Evolutionary conservation across 2,113 vertebrate genomes (phyloP), one percentile per base, ranked within the genome.

Genomic region (Pelodiscus sinensis): DNA sequence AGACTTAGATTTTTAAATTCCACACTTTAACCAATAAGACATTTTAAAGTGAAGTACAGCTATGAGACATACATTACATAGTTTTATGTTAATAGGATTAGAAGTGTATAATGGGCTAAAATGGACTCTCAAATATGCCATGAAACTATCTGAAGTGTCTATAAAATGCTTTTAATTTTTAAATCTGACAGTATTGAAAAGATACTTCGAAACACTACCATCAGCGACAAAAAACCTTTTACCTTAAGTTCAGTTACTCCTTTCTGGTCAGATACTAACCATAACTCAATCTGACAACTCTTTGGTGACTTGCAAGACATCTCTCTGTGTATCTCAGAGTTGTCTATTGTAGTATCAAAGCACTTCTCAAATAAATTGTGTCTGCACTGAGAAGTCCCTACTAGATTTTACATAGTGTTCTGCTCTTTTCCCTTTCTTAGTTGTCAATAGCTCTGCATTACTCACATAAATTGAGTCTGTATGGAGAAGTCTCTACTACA

Each of bases 131-230:
- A 85, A 31, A 5, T 94, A 25, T 79, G 82, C 50, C 82, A 85
- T 75, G 50, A 31, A 14, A 85, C 38, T 65, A 82, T 92, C 38
- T 85, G 54, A 95, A 82, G 65, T 9, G 5, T 89, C 82, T 86
- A 80, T 12, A 60, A 73, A 87, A 84, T 56, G 85, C 82, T 54
- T 14, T 29, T 5, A n/a, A n/a, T 71, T 35, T 31, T 65, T 16
- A 31, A 60, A 65, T 90, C 62, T 88, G 90, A 97, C 89, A 92
- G 5, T 89, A 86, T 44, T 89, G 56, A 94, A 96, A 55, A 78
- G 78, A 82, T 86, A 95, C 86, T 88, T 94, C 82, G 29, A 92
- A 77, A 84, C 38, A 54, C 55, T 92, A 86, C 81, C 65, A 79
- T 81, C 38, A 93, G 90, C 84, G 68, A 60, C 79, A 54, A 25